A percentile compares a stretch with the other conserved stretches of the same genome.
Evolutionary conservation across 2,113 vertebrate species (phyloP).

Genomic region (Macquaria ambigua): DNA sequence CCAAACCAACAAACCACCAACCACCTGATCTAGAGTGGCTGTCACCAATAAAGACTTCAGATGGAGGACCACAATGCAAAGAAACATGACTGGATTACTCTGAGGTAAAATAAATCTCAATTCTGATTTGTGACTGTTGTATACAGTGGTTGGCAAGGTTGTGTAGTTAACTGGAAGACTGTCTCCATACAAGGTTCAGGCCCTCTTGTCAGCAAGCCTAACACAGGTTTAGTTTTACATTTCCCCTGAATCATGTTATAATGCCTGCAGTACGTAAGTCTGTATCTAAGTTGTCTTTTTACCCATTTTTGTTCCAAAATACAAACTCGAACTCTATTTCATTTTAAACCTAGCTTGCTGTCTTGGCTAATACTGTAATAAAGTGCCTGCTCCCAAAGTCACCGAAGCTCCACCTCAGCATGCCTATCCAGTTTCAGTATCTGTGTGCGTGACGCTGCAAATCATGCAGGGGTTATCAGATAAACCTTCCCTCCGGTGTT

Average conservation of each 20-base stretch:
- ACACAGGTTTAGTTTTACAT: not conserved
- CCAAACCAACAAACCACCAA: slow-evolving; percentile 54
- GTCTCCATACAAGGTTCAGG: not conserved
- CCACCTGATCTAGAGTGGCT: slow-evolving; percentile 49
- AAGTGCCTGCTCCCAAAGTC: slow-evolving; percentile 13
- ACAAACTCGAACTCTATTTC: not conserved
- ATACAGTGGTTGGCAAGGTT: not conserved
- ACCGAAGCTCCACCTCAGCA: not conserved
- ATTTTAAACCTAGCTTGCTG: not conserved
- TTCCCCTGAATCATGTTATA: not conserved
- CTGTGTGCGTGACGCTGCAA: not conserved
- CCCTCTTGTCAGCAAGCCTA: not conserved
- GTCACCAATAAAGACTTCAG: slow-evolving; percentile 49
- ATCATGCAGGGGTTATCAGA: not conserved
- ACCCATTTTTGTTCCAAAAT: not conserved
- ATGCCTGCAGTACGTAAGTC: not conserved
- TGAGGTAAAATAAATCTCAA: slow-evolving; percentile 1
- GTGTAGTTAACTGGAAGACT: not conserved
- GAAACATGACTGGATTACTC: slow-evolving; percentile 18
- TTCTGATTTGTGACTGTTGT: slow-evolving; percentile 5
- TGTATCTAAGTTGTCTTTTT: not conserved
- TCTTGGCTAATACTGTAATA: not conserved
- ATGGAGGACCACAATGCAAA: slow-evolving; percentile 34
- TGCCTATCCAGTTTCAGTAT: not conserved
- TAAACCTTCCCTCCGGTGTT: not conserved